phyloP scores from a whole-genome alignment of 92 coral and sea anemone genomes.

The Anthopleura xanthogrammica region DNA sequence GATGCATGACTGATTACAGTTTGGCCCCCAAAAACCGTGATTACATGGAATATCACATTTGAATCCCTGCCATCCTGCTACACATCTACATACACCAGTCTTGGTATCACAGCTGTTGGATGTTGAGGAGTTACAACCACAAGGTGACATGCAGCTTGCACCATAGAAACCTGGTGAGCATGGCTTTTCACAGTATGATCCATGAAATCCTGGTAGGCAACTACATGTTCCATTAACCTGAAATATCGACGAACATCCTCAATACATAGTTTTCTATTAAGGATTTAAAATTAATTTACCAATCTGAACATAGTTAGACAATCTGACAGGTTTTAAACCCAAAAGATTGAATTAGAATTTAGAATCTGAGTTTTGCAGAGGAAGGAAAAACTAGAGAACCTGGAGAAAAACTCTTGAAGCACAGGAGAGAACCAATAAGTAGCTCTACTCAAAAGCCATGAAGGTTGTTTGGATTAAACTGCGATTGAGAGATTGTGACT shows the following conservation, averaged over 20 bases:
- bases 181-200: slow-evolving; percentile 42
- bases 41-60: slow-evolving; percentile 68
- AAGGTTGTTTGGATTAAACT: no score
- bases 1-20: slow-evolving; percentile 60
- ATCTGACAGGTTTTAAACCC: no score
- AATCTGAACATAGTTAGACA: no score
- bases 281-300: no score
- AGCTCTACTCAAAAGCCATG: no score
- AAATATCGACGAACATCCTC: not conserved
- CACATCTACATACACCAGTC: slow-evolving; percentile 69
- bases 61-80: slow-evolving; percentile 69
- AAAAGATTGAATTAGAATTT: no score
- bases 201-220: slow-evolving; percentile 74
- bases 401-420: no score
- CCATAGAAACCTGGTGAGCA: slow-evolving; percentile 62
- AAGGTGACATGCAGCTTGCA: slow-evolving; percentile 42
- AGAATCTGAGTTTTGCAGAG: not conserved
- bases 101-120: slow-evolving; percentile 50
- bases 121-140: slow-evolving; percentile 45
- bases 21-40: slow-evolving; percentile 73
- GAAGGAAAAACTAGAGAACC: not conserved
- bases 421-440: no score
- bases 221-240: slow-evolving; percentile 78
- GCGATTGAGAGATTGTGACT: no score
- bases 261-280: not conserved